Percentiles rank a stretch among this genome's conserved stretches.
phyloP scores from a whole-genome alignment of 2,797 vertebrate genomes.

The Parotocinclus haroldoi region DNA sequence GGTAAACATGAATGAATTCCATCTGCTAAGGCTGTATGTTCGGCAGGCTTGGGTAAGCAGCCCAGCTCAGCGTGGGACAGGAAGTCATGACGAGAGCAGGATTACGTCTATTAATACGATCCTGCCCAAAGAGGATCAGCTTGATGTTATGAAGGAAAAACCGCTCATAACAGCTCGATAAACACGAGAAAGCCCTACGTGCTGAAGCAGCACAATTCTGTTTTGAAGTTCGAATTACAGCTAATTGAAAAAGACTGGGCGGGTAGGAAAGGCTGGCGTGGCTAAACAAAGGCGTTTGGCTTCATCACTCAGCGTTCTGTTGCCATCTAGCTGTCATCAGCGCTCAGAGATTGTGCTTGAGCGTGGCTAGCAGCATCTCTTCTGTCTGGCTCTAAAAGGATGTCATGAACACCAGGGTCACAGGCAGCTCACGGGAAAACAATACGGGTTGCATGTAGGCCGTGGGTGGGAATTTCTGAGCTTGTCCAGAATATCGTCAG shows the following conservation, averaged over 20 bases:
- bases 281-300: neutral
- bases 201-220: neutral
- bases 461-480: too few relatives aligned
- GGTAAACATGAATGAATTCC: too few relatives aligned
- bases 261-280: neutral
- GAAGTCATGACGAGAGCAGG: constrained; percentile 10
- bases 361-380: neutral
- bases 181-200: too few relatives aligned
- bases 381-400: neutral
- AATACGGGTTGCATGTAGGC: too few relatives aligned
- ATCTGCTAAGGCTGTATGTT: too few relatives aligned
- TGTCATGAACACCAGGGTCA: neutral
- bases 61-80: neutral
- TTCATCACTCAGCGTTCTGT: constrained; percentile 24
- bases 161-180: too few relatives aligned
- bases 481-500: too few relatives aligned
- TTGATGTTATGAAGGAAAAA: too few relatives aligned
- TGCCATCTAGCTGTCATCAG: constrained; percentile 50
- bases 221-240: neutral
- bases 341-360: neutral
- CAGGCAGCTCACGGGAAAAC: too few relatives aligned
- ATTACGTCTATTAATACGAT: constrained; percentile 22
- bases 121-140: constrained; percentile 32
- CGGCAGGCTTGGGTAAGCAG: too few relatives aligned
- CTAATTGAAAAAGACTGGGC: neutral